Percentiles rank a stretch among this genome's conserved stretches.
These are phyloP conservation scores for Caenorhabditis latens DNA, from an alignment of 1,140 invertebrate genomes.

Conservation along the genomic window DNA sequence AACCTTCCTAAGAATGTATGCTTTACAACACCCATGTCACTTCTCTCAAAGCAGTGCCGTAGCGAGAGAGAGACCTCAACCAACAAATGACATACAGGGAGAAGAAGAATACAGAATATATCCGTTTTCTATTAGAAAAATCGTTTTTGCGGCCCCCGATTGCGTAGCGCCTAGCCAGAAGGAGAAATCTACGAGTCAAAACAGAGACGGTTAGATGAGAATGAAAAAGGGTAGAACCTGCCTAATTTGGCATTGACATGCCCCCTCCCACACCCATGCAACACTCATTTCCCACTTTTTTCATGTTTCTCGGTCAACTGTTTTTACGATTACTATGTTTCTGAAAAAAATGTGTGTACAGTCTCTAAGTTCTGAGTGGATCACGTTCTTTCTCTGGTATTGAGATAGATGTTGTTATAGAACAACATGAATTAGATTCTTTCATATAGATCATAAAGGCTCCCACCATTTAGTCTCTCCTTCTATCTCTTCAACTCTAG, in stretches of 20 bases:
- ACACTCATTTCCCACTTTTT: conserved; percentile 29
- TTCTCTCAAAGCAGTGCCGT: not conserved
- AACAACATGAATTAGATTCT: no score
- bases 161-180: conserved; percentile 6
- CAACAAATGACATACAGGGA: no score
- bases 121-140: conserved; percentile 53
- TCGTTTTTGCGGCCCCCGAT: conserved; percentile 44
- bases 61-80: not conserved
- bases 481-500: no score
- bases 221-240: conserved; percentile 25
- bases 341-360: not conserved
- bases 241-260: conserved; percentile 56
- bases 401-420: no score
- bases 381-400: not conserved
- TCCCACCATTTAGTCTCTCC: no score
- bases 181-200: conserved; percentile 47
- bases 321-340: conserved; percentile 43
- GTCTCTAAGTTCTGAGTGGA: not conserved
- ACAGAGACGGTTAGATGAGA: not conserved
- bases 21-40: conserved; percentile 38
- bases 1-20: conserved; percentile 54
- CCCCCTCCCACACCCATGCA: conserved; percentile 47
- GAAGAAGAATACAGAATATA: conserved; percentile 19
- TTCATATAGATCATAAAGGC: no score
- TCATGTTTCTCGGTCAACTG: conserved; percentile 46